Evolutionary conservation across 2,888 invertebrate genomes (phyloP).

Genomic region (Drosophila meridiana): DNA sequence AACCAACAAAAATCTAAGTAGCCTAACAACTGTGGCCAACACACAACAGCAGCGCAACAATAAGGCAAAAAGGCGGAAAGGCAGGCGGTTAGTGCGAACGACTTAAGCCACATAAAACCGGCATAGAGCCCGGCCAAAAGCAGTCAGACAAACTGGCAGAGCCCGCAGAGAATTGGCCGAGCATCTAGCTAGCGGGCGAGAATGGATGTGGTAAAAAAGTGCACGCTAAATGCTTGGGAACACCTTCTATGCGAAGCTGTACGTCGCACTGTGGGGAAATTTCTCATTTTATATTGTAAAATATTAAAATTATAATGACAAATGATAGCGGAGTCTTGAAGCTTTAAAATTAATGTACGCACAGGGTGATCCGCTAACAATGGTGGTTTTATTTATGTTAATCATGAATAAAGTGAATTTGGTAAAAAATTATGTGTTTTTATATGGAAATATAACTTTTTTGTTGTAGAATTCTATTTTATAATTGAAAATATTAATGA

Average conservation of each 20-base stretch:
- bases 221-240: constrained; percentile 63
- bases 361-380: too few relatives aligned
- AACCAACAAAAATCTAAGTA: constrained; percentile 53
- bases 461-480: too few relatives aligned
- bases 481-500: too few relatives aligned
- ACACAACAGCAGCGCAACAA: constrained; percentile 33
- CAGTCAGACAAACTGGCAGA: constrained; percentile 37
- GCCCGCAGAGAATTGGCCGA: constrained; percentile 28
- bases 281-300: too few relatives aligned
- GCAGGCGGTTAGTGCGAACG: constrained; percentile 38
- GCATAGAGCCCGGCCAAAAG: constrained; percentile 38
- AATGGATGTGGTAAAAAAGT: constrained; percentile 14
- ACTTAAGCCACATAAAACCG: constrained; percentile 71
- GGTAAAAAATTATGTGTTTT: too few relatives aligned
- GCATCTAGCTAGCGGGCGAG: constrained; percentile 4
- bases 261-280: too few relatives aligned
- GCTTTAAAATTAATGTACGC: too few relatives aligned
- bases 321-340: too few relatives aligned
- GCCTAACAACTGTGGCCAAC: constrained; percentile 49
- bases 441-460: too few relatives aligned
- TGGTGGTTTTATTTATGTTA: too few relatives aligned
- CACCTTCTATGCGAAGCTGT: constrained; percentile 46
- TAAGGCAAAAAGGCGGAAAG: constrained; percentile 43
- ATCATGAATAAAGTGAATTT: too few relatives aligned
- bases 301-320: too few relatives aligned